Base-by-base conservation (phyloP, 1,140 invertebrate genomes). In the Solenopsis invicta region DNA sequence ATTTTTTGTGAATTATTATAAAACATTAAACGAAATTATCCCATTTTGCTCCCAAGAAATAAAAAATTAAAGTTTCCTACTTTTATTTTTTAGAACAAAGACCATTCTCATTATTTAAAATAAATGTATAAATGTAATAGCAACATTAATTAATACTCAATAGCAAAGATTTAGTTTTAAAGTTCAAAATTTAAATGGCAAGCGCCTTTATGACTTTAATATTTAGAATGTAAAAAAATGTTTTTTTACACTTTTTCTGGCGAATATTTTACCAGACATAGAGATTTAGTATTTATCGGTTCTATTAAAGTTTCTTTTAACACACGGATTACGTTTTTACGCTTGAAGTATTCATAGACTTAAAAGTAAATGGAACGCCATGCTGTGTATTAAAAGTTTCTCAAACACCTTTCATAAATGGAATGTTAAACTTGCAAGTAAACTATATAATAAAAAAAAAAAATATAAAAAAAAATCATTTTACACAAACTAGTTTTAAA, bases 141-240 rank as follows among this genome's bases (percentile, higher is more conserved):
- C n/a, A 5, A 18, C 61, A 62, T 69, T 12, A 72, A 34, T 41
- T 82, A 74, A 59, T 34, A 37, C 34, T 61, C 24, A 61, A 74
- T 1, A 66, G 45, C 10, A 45, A 12, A 18, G 1, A 61, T 3
- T 5, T n/a, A 62, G 6, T 37, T 61, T 61, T n/a, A 50, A 54
- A 48, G 3, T 37, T 61, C 0, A 18, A 3, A 48, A 61, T 59
- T 50, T 16, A 74, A 74, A 48, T 48, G 41, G 1, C 12, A 71
- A 41, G 4, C 21, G 6, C 4, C 0, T 59, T 72, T 16, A 13
- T 50, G 12, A 34, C 21, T 45, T 45, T 18, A 71, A 72, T 16
- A 72, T 82, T 50, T 84, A 16, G 4, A 69, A 56, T 37, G 18
- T 45, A 12, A 21, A 80, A 69, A 80, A 52, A 10, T 54, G 12